Percentiles rank a stretch among this genome's conserved stretches.
Evolutionary conservation across 2,113 vertebrate species (phyloP).

Genomic region (Bujurquina vittata): DNA sequence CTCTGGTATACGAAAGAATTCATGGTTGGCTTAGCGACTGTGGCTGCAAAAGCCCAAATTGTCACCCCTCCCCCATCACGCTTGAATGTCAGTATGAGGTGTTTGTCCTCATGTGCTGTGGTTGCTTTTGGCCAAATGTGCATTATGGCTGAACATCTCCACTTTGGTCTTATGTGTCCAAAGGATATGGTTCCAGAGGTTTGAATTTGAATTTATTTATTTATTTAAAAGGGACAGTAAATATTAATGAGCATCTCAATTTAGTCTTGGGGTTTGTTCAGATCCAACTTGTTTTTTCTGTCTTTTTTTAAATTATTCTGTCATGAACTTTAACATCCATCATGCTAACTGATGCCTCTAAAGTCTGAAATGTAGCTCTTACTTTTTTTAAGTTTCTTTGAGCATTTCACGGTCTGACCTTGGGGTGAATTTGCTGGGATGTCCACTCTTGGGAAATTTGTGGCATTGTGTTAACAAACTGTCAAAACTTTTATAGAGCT

Average conservation of each 20-base stretch:
- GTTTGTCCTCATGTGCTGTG: not conserved
- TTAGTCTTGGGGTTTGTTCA: not conserved
- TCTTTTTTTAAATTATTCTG: rapidly evolving
- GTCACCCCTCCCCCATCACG: not conserved
- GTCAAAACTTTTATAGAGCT: not conserved
- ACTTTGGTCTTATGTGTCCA: not conserved
- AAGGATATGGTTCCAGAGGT: not conserved
- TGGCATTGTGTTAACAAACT: not conserved
- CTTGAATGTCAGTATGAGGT: not conserved
- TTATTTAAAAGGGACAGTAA: too few species aligned
- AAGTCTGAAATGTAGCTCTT: not conserved
- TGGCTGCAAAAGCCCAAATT: not conserved
- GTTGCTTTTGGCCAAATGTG: not conserved
- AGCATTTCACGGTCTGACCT: not conserved
- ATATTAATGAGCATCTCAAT: too few species aligned
- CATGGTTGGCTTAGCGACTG: too few species aligned
- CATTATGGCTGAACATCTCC: not conserved
- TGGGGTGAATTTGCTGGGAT: not conserved
- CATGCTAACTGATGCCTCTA: not conserved
- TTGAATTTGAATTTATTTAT: too few species aligned
- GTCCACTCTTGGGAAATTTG: not conserved
- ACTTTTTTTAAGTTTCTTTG: not conserved
- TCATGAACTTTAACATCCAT: not conserved
- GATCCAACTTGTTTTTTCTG: not conserved
- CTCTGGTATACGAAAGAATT: too few species aligned